A percentile compares a stretch with the other conserved stretches of the same genome.
Evolutionary conservation across 2,888 invertebrate genomes (phyloP).

Genomic region (Platycnemis pennipes): DNA sequence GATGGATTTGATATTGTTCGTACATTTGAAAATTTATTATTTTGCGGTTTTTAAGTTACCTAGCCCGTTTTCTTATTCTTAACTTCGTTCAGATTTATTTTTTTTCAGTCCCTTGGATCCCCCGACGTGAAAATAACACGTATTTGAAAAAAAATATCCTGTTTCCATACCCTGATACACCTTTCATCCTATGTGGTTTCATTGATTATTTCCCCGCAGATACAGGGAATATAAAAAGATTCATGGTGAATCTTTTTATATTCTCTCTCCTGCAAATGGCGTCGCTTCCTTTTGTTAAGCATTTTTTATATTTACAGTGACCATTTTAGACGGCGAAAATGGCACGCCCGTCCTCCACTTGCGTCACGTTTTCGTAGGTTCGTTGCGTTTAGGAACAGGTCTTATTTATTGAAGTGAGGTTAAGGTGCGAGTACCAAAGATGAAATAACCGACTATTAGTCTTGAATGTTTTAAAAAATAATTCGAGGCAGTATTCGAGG

Average conservation of each 20-base stretch:
- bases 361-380: too few species aligned
- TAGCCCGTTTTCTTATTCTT: not conserved
- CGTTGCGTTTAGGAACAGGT: not conserved
- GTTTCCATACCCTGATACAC: not conserved
- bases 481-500: too few species aligned
- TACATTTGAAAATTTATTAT: not conserved
- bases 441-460: too few species aligned
- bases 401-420: not conserved
- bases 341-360: not conserved
- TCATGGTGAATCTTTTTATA: not conserved
- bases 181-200: not conserved
- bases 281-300: not conserved
- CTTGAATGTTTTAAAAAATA: too few species aligned
- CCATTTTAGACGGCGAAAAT: not conserved
- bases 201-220: not conserved
- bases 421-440: too few species aligned
- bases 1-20: not conserved
- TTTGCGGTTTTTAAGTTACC: not conserved
- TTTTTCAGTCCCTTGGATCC: not conserved
- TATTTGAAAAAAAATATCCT: not conserved
- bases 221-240: too few species aligned
- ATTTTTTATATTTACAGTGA: not conserved
- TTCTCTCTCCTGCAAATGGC: not conserved
- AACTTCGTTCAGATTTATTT: not conserved
- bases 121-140: not conserved